phyloP scores from a whole-genome alignment of 1,140 invertebrate species.

The Acromyrmex echinatior region DNA sequence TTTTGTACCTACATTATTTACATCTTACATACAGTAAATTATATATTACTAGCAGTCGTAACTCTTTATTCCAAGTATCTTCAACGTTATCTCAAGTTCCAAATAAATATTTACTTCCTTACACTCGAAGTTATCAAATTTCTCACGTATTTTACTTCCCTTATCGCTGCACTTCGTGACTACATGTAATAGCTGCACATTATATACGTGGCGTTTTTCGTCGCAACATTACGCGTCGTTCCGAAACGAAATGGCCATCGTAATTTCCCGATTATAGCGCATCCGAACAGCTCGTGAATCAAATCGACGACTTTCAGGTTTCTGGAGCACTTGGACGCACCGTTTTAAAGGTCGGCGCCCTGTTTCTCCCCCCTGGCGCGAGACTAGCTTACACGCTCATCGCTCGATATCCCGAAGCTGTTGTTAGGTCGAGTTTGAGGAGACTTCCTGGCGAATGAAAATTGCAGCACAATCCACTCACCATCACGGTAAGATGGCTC shows the following conservation, averaged over 20 bases:
- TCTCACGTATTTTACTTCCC: not conserved
- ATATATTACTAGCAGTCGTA: not conserved
- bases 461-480: constrained; percentile 16
- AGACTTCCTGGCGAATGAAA: constrained; percentile 67
- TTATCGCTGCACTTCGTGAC: not conserved
- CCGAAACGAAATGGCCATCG: constrained; percentile 13
- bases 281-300: not conserved
- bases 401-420: constrained; percentile 76
- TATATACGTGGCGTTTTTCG: constrained; percentile 11
- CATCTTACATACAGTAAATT: not conserved
- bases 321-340: constrained; percentile 73
- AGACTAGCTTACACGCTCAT: constrained; percentile 49
- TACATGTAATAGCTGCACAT: not conserved
- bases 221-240: not conserved
- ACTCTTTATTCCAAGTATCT: not conserved
- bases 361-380: constrained; percentile 46
- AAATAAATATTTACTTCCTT: constrained; percentile 2
- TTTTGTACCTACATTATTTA: constrained; percentile 11
- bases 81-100: not conserved
- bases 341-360: constrained; percentile 74
- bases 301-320: constrained; percentile 65
- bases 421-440: constrained; percentile 69
- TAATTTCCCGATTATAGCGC: constrained; percentile 30
- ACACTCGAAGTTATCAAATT: not conserved
- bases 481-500: not conserved